These are phyloP conservation scores for Enhydra lutris DNA, from an alignment of 2,113 vertebrate species.

Conservation along the genomic window DNA sequence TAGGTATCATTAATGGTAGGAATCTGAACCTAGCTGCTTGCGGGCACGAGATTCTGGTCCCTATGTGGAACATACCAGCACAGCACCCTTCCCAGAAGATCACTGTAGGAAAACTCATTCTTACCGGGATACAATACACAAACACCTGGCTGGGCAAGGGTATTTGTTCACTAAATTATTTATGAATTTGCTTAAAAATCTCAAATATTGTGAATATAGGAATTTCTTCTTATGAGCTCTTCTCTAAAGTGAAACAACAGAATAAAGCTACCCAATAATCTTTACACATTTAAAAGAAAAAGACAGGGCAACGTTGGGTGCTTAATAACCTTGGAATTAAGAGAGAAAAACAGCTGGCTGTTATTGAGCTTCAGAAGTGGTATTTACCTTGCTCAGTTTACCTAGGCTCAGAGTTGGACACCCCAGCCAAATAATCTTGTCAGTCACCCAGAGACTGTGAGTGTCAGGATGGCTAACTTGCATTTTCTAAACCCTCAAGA, in stretches of 20 bases:
- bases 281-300: neutral
- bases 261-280: neutral
- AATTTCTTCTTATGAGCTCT: neutral
- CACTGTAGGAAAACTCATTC: neutral
- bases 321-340: neutral
- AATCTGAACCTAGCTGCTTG: neutral
- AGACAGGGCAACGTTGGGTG: neutral
- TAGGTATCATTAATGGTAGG: neutral
- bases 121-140: neutral
- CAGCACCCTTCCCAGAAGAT: neutral
- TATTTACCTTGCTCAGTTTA: slow-evolving; percentile 39
- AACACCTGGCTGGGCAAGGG: neutral
- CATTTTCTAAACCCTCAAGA: neutral
- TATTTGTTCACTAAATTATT: neutral
- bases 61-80: neutral
- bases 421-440: slow-evolving; percentile 46
- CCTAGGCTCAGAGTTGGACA: neutral
- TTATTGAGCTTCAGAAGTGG: neutral
- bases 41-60: neutral
- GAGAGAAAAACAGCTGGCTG: neutral
- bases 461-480: neutral
- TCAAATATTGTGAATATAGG: neutral
- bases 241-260: neutral
- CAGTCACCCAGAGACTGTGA: slow-evolving; percentile 24
- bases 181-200: neutral